These are phyloP conservation scores for Rousettus madagascariensis DNA, from an alignment of 2,797 vertebrate species.

Conservation along the genomic window DNA sequence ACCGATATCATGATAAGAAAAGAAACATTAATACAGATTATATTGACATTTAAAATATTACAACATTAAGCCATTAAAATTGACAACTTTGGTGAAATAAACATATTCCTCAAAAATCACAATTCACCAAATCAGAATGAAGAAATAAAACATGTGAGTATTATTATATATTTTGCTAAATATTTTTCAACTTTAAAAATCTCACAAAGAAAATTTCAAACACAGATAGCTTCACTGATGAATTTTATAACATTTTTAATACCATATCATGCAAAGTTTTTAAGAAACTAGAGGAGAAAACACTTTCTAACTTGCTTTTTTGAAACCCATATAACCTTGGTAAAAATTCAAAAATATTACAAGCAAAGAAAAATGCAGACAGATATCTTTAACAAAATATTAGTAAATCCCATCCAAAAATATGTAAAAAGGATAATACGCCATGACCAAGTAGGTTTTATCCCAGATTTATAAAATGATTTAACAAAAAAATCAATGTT, in stretches of 20 bases:
- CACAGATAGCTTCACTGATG: neutral
- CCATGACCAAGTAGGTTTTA: neutral
- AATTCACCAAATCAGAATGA: neutral
- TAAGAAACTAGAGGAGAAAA: neutral
- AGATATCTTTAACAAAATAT: neutral
- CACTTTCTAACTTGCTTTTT: neutral
- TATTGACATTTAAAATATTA: neutral
- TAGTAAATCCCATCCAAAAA: neutral
- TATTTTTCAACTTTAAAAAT: neutral
- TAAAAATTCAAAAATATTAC: neutral
- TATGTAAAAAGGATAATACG: neutral
- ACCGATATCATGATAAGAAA: neutral
- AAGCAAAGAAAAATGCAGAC: neutral
- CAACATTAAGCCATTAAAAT: neutral
- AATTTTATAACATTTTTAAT: neutral
- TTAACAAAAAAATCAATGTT: neutral
- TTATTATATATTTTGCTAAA: neutral
- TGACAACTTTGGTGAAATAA: neutral
- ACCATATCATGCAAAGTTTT: neutral
- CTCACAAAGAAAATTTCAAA: neutral
- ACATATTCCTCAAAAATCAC: neutral
- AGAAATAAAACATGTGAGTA: neutral
- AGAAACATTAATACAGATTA: neutral
- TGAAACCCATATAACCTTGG: neutral
- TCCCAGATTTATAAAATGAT: neutral